A percentile compares a stretch with the other conserved stretches of the same genome.
Conservation (phyloP, 2,113 vertebrate genomes). For the Xiphophorus couchianus region DNA sequence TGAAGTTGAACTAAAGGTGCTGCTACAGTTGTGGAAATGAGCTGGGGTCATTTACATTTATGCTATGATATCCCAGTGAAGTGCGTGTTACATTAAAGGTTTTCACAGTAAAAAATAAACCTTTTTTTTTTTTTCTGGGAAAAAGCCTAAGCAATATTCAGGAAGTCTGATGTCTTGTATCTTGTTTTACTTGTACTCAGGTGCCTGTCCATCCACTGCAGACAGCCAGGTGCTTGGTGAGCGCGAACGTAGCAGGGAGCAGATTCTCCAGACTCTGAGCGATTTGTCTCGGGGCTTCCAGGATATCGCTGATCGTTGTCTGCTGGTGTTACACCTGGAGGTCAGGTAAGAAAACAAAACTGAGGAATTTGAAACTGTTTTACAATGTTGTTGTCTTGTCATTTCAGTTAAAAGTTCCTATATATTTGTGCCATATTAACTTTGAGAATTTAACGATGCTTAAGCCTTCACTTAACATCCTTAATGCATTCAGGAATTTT, state of each 20-base stretch:
- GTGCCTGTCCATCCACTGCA: conserved; percentile 80
- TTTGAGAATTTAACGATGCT: not conserved
- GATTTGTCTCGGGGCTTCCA: conserved; percentile 94
- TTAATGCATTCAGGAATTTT: not conserved
- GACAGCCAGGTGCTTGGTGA: conserved; percentile 85
- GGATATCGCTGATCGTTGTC: conserved; percentile 94
- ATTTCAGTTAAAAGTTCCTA: not conserved
- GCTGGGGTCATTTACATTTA: conserved; percentile 17
- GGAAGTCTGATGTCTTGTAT: not conserved
- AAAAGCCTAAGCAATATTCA: not conserved
- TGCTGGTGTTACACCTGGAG: conserved; percentile 94
- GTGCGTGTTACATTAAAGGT: not conserved
- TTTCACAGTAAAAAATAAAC: not conserved
- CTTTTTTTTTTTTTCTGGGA: not conserved
- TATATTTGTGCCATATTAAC: not conserved
- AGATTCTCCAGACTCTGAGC: conserved; percentile 91
- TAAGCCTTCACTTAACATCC: not conserved
- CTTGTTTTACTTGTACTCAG: conserved; percentile 66
- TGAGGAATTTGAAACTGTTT: not conserved
- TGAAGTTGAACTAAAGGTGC: conserved; percentile 40
- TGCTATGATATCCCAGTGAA: conserved; percentile 17
- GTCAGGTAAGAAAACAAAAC: conserved; percentile 85
- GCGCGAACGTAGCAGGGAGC: conserved; percentile 86
- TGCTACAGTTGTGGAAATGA: not conserved
- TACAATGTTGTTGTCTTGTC: not conserved